These are phyloP conservation scores for Miichthys miiuy DNA, from an alignment of 2,797 vertebrate genomes.

Conservation along the genomic window DNA sequence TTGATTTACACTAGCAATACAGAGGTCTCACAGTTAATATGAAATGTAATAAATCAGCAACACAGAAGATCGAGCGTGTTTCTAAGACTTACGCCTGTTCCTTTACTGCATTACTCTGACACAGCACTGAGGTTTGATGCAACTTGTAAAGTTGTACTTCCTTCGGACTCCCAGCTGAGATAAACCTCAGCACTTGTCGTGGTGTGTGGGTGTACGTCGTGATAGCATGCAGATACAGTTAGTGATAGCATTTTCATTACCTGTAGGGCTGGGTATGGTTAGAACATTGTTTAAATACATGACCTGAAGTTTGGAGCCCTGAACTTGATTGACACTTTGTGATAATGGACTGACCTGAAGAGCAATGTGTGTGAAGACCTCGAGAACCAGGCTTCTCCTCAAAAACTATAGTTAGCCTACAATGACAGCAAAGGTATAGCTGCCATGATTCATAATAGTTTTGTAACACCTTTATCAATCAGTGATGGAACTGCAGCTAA, in stretches of 20 bases:
- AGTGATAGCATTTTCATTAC: not conserved
- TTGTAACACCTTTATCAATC: no score
- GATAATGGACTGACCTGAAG: no score
- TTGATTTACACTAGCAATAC: not conserved
- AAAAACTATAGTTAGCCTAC: no score
- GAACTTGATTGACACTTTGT: no score
- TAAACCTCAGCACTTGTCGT: not conserved
- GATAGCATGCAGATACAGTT: constrained; percentile 18
- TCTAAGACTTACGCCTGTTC: not conserved
- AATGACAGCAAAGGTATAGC: no score
- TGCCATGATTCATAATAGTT: no score
- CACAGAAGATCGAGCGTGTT: no score
- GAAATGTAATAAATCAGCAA: not conserved
- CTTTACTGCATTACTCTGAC: not conserved
- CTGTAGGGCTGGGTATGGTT: constrained; percentile 11
- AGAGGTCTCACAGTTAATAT: not conserved
- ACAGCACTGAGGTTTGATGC: not conserved
- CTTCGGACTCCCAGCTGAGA: not conserved
- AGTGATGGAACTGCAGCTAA: no score
- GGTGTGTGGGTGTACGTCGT: constrained; percentile 2
- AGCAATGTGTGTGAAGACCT: no score
- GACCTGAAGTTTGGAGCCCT: no score
- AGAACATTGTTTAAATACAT: no score
- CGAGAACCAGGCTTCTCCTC: no score
- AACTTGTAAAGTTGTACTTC: not conserved